A percentile compares a stretch with the other conserved stretches of the same genome.
These are phyloP conservation scores for Encarsia formosa DNA, from an alignment of 2,888 invertebrate species.

Conservation along the genomic window DNA sequence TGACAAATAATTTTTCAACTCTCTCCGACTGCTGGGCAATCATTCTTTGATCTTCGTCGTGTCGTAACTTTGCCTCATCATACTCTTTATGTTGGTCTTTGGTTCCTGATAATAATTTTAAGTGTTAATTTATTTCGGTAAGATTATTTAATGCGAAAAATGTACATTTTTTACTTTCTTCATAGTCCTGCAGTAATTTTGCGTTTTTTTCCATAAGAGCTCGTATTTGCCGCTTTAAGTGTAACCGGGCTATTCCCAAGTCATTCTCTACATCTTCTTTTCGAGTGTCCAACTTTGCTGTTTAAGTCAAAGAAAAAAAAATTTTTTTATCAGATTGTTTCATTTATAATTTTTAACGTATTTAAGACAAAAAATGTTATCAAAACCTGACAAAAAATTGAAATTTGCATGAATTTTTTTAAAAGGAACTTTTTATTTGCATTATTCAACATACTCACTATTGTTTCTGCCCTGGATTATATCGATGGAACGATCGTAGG, in stretches of 20 bases:
- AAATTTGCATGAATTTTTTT: too few species aligned
- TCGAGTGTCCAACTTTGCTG: conserved; percentile 25
- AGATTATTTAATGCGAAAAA: too few species aligned
- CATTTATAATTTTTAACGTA: background rate
- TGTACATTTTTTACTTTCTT: conserved; percentile 9
- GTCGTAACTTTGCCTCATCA: conserved; percentile 34
- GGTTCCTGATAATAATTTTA: conserved; percentile 29
- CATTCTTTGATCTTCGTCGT: conserved; percentile 33
- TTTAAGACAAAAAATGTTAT: background rate
- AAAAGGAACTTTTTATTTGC: too few species aligned
- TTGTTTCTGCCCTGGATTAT: conserved; percentile 4
- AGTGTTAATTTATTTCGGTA: background rate
- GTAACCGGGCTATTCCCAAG: conserved; percentile 1
- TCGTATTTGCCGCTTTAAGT: background rate
- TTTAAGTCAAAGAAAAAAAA: too few species aligned
- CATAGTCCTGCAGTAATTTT: conserved; percentile 3
- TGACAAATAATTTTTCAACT: conserved; percentile 30
- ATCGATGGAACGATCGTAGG: background rate
- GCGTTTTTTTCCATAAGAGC: background rate
- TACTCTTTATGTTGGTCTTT: conserved; percentile 32
- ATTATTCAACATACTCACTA: conserved; percentile 13
- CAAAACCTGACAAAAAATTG: background rate
- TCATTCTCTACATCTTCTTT: conserved; percentile 19
- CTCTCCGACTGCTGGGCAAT: conserved; percentile 34
- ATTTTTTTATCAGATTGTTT: too few species aligned